Evolutionary conservation across 2,888 invertebrate species (phyloP).

Genomic region (Nomada goodeniana): DNA sequence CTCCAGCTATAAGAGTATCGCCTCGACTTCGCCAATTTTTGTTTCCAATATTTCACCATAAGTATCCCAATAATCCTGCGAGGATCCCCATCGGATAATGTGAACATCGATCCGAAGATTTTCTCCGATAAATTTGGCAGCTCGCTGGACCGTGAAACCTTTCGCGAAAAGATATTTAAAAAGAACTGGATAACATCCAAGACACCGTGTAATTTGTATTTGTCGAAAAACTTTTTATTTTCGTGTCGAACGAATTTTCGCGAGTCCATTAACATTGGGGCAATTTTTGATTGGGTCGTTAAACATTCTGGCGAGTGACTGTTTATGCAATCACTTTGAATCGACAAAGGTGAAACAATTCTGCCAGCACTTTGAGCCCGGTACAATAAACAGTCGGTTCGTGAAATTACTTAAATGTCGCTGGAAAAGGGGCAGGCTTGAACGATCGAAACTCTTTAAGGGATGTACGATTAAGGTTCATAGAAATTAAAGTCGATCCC

Average conservation of each 20-base stretch:
- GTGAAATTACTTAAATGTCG: neutral
- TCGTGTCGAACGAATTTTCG: neutral
- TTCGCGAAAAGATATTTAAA: too few relatives aligned
- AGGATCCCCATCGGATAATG: too few relatives aligned
- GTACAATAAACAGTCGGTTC: neutral
- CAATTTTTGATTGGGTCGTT: too few relatives aligned
- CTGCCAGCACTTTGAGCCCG: neutral
- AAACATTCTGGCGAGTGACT: too few relatives aligned
- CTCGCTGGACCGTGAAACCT: too few relatives aligned
- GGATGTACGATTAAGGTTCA: constrained; percentile 2
- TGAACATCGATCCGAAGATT: too few relatives aligned
- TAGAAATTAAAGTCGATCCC: constrained; percentile 16
- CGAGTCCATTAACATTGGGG: neutral
- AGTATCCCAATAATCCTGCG: neutral
- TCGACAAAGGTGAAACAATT: neutral
- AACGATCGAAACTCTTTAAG: neutral
- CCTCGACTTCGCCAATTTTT: neutral
- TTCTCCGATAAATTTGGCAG: too few relatives aligned
- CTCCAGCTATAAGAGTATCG: neutral
- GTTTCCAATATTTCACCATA: neutral
- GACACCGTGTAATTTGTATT: too few relatives aligned
- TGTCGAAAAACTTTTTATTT: neutral
- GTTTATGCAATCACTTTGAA: too few relatives aligned
- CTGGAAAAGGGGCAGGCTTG: neutral
- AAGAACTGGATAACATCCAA: too few relatives aligned